Evolutionary conservation across 2,888 invertebrate species (phyloP), one percentile per base, ranked within the genome.

Genomic region (Dynastes hyllus): DNA sequence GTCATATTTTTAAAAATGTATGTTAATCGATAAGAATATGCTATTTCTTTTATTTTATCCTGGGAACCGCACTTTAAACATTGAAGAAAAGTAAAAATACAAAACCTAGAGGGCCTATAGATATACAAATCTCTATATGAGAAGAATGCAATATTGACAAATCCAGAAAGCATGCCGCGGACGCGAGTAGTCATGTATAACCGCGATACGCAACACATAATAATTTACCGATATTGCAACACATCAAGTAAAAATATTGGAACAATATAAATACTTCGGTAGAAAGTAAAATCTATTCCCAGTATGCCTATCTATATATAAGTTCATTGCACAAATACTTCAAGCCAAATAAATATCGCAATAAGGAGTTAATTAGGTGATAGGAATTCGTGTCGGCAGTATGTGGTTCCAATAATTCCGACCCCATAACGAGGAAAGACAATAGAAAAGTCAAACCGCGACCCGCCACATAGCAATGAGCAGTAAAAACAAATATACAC

Each of bases 361-460:
- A 75, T 75, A 75, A 73, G 73, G 45, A 75, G 73, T 75, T 75
- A 75, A 75, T 75, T 75, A 75, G 73, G 73, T 75, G 73, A 61
- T 61, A 75, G 61, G 73, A 75, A 75, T 75, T 75, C 61, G 73
- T 75, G 73, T 75, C 73, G 73, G 61, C 45, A 75, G 50, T 75
- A 75, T 75, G 63, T 75, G 73, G 40, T 45, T 75, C 73, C 61
- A 75, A 75, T 75, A 75, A 75, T 61, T 75, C 13, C 73, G 73
- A 75, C 73, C 61, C 73, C 73, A 63, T 75, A 75, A 61, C 61
- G 61, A 75, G 63, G 27, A 75, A 75, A 75, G 73, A 75, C 73
- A 75, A 75, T 75, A 75, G 73, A 32, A 75, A 75, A 75, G 73
- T 75, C 45, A 75, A 75, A 75, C 61, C 40, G 45, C 50, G 61